Conservation (phyloP, 2,113 vertebrate genomes). For the human region DNA sequence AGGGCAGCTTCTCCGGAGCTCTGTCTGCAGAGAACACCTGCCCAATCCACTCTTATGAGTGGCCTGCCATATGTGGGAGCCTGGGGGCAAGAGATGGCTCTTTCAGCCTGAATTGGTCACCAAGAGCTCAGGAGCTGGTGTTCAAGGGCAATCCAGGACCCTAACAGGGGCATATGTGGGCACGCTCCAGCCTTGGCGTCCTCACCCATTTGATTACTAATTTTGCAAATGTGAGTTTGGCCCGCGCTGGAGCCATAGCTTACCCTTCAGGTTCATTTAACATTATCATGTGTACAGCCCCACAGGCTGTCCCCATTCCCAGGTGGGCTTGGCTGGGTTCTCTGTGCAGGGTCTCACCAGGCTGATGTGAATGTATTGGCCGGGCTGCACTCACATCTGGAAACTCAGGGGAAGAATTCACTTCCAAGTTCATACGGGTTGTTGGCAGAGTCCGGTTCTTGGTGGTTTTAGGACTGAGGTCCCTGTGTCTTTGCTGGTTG, state of each 20-base stretch:
- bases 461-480: background rate
- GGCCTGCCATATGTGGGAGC: rapidly evolving
- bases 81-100: background rate
- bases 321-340: background rate
- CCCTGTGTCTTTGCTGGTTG: background rate
- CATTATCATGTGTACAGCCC: no score
- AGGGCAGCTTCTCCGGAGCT: background rate
- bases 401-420: background rate
- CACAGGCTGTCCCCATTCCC: background rate
- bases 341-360: background rate
- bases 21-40: background rate
- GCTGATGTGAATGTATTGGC: background rate
- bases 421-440: background rate
- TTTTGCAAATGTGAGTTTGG: no score
- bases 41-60: rapidly evolving
- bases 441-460: background rate
- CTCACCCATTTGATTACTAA: background rate
- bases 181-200: no score
- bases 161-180: rapidly evolving
- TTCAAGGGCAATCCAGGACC: background rate
- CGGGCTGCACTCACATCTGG: background rate
- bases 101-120: background rate
- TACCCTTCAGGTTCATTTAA: no score
- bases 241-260: no score
- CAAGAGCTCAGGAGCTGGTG: background rate